Evolutionary conservation across 2,797 vertebrate genomes (phyloP), one percentile per base, ranked within the genome.

Genomic region (Holocentrus rufus): DNA sequence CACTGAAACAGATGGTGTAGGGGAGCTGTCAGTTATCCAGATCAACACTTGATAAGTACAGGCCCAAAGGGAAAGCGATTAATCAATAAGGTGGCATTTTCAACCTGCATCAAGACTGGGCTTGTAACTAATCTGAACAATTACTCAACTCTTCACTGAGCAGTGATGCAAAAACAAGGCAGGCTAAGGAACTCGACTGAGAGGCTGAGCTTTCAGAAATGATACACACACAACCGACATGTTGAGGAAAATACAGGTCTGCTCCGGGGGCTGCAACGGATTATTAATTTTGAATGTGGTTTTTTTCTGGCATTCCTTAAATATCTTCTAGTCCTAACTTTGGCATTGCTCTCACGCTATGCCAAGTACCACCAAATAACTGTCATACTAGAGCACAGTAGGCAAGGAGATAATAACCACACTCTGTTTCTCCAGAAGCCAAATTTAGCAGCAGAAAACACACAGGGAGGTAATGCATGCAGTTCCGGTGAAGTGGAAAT

Each of bases 41-140:
- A 55, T 73, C 20, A 61, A 27, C 56, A 57, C 14, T 27, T 58
- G 13, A 59, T 22, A 39, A 59, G 42, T 39, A 59, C 22, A 22
- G 15, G 42, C 60, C 23, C 7, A 34, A n/a, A 7, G 47, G 65
- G 7, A 63, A 67, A 69, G 34, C 54, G 55, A 74, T 42, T 2
- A 15, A 47, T 22, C 2, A 15, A 14, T 1, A 57, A 69, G 58
- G 72, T 53, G 4, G 1, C 1, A 47, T 72, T 69, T 74, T 65
- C 14, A 47, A 62, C 20, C 17, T 57, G 74, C 18, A 71, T 87
- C 84, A 85, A 85, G 81, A 82, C 70, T 55, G 52, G 44, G 74
- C 82, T 77, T 86, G 84, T 58, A 72, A 22, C 6, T 58, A 65
- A 72, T 68, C 47, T 8, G 11, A 71, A 47, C 25, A 39, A 42